Conservation (phyloP, 2,113 vertebrate genomes). For the Sialia sialis region DNA sequence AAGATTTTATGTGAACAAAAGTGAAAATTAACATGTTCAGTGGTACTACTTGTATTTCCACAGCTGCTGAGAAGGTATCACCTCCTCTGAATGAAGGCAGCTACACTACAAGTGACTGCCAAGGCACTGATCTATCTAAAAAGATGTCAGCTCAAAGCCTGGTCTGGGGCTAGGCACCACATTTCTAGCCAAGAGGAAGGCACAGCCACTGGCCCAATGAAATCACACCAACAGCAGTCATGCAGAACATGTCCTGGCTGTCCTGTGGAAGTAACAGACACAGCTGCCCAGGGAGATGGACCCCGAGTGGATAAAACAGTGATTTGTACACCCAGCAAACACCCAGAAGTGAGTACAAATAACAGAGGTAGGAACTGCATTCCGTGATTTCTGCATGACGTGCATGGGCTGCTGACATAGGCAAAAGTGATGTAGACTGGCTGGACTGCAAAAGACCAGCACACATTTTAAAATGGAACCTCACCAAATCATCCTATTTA, state of each 20-base stretch:
- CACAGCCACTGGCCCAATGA: not conserved
- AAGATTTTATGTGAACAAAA: not conserved
- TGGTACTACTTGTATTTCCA: not conserved
- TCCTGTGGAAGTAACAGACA: not conserved
- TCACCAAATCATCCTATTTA: not conserved
- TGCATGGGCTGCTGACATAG: accelerated
- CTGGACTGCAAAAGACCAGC: accelerated
- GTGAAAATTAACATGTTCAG: not conserved
- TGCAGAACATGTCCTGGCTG: accelerated
- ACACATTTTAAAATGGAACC: not conserved
- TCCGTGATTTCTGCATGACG: not conserved
- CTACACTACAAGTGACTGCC: not conserved
- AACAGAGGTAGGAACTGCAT: not conserved
- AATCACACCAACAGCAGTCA: not conserved
- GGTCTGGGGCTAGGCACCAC: not conserved
- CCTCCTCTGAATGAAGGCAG: not conserved
- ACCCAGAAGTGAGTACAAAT: not conserved
- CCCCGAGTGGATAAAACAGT: not conserved
- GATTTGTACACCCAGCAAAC: not conserved
- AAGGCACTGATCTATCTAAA: not conserved
- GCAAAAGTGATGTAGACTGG: accelerated
- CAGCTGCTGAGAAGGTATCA: not conserved
- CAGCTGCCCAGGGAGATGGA: not conserved
- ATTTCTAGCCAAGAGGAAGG: not conserved
- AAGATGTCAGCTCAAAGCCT: not conserved